Conservation (phyloP, 2,113 vertebrate genomes). For the Cathartes aura region DNA sequence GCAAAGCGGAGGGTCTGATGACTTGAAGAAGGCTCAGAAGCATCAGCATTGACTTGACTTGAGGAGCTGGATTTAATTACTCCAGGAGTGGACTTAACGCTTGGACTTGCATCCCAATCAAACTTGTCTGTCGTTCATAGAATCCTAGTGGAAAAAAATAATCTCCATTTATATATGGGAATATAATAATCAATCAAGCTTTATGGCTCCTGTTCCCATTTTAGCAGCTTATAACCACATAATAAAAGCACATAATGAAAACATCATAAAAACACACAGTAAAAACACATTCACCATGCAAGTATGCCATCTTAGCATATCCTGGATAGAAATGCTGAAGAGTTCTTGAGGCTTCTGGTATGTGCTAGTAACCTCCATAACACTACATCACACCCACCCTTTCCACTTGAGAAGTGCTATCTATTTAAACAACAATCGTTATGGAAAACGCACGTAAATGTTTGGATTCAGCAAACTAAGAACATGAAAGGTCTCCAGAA, state of each 20-base stretch:
- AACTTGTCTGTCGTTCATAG: constrained; percentile 2
- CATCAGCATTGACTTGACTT: background rate
- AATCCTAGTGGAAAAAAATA: background rate
- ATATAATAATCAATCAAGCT: constrained; percentile 57
- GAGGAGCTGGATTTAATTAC: background rate
- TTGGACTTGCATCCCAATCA: background rate
- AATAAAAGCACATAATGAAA: constrained; percentile 65
- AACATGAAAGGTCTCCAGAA: background rate
- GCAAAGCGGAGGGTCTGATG: background rate
- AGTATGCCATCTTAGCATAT: constrained; percentile 1
- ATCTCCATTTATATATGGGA: background rate
- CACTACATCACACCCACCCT: background rate
- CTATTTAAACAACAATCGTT: background rate
- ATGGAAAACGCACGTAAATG: background rate
- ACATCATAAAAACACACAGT: constrained; percentile 52
- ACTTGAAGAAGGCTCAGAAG: background rate
- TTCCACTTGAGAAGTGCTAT: background rate
- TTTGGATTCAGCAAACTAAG: background rate
- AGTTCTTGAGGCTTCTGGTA: constrained; percentile 22
- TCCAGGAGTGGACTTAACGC: background rate
- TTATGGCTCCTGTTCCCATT: constrained; percentile 41
- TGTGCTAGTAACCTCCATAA: background rate
- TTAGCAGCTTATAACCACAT: constrained; percentile 57
- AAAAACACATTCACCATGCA: constrained; percentile 42
- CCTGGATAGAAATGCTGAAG: background rate